Evolutionary conservation across 1,140 invertebrate genomes (phyloP).

Genomic region (Bemisia tabaci): DNA sequence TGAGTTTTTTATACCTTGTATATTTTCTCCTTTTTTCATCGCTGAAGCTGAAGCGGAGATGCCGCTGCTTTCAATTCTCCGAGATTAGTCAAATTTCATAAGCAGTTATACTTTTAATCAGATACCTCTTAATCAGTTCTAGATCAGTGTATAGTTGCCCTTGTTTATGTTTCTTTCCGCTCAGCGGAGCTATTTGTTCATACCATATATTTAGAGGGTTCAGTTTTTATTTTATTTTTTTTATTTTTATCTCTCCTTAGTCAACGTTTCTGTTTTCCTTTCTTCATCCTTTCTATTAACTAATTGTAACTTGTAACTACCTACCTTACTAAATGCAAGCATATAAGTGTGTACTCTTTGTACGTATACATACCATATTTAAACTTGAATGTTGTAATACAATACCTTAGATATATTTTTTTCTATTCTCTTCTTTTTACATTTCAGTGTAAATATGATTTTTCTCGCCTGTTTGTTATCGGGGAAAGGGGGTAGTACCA

Average conservation of each 20-base stretch:
- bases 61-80: neutral
- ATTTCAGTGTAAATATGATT: neutral
- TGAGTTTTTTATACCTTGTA: neutral
- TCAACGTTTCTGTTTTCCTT: neutral
- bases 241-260: neutral
- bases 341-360: neutral
- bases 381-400: neutral
- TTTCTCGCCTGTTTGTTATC: neutral
- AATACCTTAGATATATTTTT: neutral
- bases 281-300: too few relatives aligned
- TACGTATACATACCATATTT: neutral
- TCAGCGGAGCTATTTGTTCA: neutral
- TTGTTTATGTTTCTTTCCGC: neutral
- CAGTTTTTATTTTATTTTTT: too few relatives aligned
- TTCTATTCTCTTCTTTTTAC: neutral
- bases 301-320: too few relatives aligned
- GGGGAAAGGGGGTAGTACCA: neutral
- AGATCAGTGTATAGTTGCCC: neutral
- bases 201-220: neutral
- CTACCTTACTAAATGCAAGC: neutral
- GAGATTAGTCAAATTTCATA: neutral
- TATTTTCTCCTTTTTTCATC: neutral
- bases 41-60: neutral
- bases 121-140: neutral
- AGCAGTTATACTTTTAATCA: neutral